Percentiles rank a stretch among this genome's conserved stretches.
phyloP scores from a whole-genome alignment of 1,140 invertebrate genomes.

The Zophobas morio region DNA sequence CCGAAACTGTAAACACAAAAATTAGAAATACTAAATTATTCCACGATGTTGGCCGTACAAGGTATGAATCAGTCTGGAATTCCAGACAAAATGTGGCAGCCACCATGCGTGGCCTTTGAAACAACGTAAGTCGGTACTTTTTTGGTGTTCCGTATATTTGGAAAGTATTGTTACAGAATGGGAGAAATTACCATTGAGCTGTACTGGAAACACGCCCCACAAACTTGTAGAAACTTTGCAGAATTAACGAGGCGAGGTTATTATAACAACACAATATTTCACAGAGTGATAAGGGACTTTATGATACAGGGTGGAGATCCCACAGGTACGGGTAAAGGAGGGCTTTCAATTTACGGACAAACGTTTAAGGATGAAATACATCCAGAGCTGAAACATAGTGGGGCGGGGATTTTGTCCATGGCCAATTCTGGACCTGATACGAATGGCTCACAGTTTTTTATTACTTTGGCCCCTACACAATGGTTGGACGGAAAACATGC shows the following conservation, averaged over 20 bases:
- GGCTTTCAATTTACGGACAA: constrained; percentile 96
- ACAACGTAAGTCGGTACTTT: constrained; percentile 77
- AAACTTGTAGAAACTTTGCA: constrained; percentile 97
- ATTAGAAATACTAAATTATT: neutral
- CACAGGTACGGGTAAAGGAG: constrained; percentile 95
- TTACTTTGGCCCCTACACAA: constrained; percentile 95
- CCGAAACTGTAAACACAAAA: neutral
- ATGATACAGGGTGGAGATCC: constrained; percentile 98
- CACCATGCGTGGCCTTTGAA: constrained; percentile 84
- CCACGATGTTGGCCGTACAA: constrained; percentile 61
- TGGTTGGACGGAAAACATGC: constrained; percentile 98
- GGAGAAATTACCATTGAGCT: constrained; percentile 92
- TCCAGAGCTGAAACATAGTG: constrained; percentile 94
- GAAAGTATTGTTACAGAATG: constrained; percentile 80
- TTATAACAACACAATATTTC: constrained; percentile 97
- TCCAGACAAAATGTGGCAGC: constrained; percentile 90
- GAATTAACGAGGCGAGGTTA: constrained; percentile 93
- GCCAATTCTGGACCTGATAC: constrained; percentile 95
- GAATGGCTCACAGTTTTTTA: constrained; percentile 99
- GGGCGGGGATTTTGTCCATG: constrained; percentile 79
- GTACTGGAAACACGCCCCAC: constrained; percentile 98
- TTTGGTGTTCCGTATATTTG: constrained; percentile 12
- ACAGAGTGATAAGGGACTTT: constrained; percentile 96
- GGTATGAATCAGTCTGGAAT: constrained; percentile 73
- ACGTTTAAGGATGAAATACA: constrained; percentile 97